These are phyloP conservation scores for Agriopis leucophaearia DNA, from an alignment of 2,888 invertebrate species.

Conservation along the genomic window DNA sequence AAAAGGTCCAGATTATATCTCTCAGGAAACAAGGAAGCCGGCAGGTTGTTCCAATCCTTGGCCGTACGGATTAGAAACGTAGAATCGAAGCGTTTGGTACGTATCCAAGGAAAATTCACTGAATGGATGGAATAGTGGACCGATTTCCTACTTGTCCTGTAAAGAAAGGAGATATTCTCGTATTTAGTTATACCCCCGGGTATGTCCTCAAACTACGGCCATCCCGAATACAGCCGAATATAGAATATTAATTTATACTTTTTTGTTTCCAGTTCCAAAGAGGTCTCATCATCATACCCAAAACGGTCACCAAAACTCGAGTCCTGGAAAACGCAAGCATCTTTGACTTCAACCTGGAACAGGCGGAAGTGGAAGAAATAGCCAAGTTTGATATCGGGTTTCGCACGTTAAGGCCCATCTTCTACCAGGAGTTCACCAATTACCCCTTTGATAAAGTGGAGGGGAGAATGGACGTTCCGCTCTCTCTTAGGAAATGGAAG, in stretches of 20 bases:
- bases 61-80: no score
- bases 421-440: slow-evolving; percentile 63
- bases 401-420: slow-evolving; percentile 58
- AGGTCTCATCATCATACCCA: slow-evolving; percentile 66
- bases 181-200: no score
- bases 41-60: no score
- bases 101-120: no score
- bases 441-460: slow-evolving; percentile 65
- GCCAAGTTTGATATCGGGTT: slow-evolving; percentile 67
- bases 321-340: slow-evolving; percentile 72
- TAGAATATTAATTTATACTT: neutral
- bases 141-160: no score
- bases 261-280: slow-evolving; percentile 67
- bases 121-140: no score
- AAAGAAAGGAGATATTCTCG: no score
- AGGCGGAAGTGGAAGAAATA: slow-evolving; percentile 56
- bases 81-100: no score
- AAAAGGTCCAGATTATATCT: no score
- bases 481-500: slow-evolving; percentile 57
- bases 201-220: no score
- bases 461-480: slow-evolving; percentile 50
- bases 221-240: no score
- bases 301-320: slow-evolving; percentile 64
- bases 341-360: slow-evolving; percentile 69
- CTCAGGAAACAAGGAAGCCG: no score